Conservation (phyloP, 1,140 invertebrate genomes). For the Lucilia cuprina region DNA sequence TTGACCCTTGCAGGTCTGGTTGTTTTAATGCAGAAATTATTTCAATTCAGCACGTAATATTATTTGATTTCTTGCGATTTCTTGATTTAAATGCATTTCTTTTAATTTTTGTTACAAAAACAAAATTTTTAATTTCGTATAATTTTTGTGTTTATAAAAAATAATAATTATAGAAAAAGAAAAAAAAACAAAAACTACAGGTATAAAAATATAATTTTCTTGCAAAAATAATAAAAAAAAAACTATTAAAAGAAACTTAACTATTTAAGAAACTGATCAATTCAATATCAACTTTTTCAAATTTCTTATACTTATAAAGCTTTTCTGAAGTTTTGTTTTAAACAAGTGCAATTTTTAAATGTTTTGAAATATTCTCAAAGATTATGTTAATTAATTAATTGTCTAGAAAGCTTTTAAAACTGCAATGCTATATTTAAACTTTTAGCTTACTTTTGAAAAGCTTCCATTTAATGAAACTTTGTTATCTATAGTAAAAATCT, state of each 20-base stretch:
- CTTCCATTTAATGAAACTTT: too few relatives aligned
- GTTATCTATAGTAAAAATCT: too few relatives aligned
- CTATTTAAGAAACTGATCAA: background rate
- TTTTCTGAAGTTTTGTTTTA: too few relatives aligned
- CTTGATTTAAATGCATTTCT: conserved; percentile 22
- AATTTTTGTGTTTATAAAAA: background rate
- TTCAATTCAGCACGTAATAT: conserved; percentile 40
- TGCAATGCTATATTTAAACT: too few relatives aligned
- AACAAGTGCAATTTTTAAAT: too few relatives aligned
- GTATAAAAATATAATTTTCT: background rate
- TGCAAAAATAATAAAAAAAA: background rate
- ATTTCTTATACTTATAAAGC: too few relatives aligned
- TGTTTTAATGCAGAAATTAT: conserved; percentile 8
- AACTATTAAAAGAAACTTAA: background rate
- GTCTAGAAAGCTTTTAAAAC: too few relatives aligned
- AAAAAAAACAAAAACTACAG: background rate
- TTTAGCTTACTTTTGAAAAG: too few relatives aligned
- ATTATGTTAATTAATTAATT: too few relatives aligned
- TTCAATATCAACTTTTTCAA: too few relatives aligned
- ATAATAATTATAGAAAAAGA: background rate
- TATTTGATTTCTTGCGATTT: background rate
- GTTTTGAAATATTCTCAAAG: too few relatives aligned
- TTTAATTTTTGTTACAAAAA: background rate
- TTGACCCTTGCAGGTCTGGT: background rate
- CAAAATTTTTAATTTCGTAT: background rate